Evolutionary conservation across 23 tunicate genomes (phyloP).

Genomic region (Trididemnum clinides): DNA sequence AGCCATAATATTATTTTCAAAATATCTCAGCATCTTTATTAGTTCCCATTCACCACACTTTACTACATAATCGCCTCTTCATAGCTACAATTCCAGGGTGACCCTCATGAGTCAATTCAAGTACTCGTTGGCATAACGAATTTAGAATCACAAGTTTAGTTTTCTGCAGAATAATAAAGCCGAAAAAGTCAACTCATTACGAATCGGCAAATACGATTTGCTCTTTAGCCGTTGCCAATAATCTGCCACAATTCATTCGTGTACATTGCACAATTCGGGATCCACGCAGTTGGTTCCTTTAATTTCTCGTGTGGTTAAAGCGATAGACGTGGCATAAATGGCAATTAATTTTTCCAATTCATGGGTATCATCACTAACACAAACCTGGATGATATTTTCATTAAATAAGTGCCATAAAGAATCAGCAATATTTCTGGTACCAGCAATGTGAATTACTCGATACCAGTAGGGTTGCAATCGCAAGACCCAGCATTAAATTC

Average conservation of each 20-base stretch:
- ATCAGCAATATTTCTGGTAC: background rate
- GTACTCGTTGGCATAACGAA: background rate
- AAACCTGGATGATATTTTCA: background rate
- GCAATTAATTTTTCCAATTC: background rate
- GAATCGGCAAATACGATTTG: background rate
- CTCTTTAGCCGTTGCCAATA: background rate
- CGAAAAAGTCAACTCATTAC: background rate
- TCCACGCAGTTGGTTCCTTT: background rate
- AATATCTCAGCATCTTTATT: background rate
- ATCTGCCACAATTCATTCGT: background rate
- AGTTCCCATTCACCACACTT: background rate
- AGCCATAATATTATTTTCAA: background rate
- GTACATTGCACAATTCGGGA: background rate
- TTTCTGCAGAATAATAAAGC: background rate
- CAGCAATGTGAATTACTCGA: background rate
- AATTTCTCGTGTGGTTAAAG: background rate
- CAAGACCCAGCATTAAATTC: conserved; percentile 39
- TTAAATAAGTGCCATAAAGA: background rate
- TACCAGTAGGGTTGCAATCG: background rate
- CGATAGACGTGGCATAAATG: background rate
- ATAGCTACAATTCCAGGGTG: background rate
- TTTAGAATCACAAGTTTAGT: background rate
- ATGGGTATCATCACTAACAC: background rate
- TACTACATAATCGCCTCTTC: background rate
- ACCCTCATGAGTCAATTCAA: background rate